Evolutionary conservation across 1,140 invertebrate genomes (phyloP).

Genomic region (Leptestheria dahalacensis): DNA sequence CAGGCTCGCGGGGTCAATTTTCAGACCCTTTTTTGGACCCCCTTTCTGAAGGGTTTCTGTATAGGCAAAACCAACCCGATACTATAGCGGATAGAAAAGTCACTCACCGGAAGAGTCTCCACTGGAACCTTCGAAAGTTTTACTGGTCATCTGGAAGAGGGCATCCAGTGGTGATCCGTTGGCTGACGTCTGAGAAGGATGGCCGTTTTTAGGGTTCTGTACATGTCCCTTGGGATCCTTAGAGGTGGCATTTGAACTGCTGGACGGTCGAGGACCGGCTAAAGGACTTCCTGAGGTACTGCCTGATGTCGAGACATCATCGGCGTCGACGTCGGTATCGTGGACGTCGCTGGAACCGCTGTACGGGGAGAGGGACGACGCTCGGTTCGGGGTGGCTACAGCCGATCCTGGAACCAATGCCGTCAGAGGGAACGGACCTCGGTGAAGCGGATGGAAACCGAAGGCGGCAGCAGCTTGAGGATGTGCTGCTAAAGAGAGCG

Average conservation of each 20-base stretch:
- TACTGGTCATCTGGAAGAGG: slow-evolving; percentile 92
- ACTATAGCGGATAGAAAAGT: no score
- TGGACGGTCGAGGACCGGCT: not conserved
- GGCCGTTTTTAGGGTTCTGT: slow-evolving; percentile 21
- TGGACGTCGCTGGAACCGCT: slow-evolving; percentile 1
- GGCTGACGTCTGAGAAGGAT: slow-evolving; percentile 10
- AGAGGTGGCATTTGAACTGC: not conserved
- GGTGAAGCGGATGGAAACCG: slow-evolving; percentile 7
- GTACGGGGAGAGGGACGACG: not conserved
- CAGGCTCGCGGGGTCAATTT: no score
- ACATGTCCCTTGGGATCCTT: not conserved
- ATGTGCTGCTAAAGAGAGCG: not conserved
- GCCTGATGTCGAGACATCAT: not conserved
- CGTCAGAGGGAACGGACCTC: not conserved
- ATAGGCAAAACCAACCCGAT: no score
- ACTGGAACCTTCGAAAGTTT: slow-evolving; percentile 72
- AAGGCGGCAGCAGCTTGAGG: not conserved
- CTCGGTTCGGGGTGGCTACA: not conserved
- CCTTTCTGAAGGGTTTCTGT: no score
- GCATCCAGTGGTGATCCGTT: slow-evolving; percentile 70
- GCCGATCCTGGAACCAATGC: not conserved
- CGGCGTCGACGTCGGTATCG: not conserved
- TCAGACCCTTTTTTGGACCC: no score
- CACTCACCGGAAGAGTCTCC: slow-evolving; percentile 58
- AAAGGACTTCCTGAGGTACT: not conserved